Conservation (phyloP, 2,113 vertebrate species). For the Barnardius zonarius region DNA sequence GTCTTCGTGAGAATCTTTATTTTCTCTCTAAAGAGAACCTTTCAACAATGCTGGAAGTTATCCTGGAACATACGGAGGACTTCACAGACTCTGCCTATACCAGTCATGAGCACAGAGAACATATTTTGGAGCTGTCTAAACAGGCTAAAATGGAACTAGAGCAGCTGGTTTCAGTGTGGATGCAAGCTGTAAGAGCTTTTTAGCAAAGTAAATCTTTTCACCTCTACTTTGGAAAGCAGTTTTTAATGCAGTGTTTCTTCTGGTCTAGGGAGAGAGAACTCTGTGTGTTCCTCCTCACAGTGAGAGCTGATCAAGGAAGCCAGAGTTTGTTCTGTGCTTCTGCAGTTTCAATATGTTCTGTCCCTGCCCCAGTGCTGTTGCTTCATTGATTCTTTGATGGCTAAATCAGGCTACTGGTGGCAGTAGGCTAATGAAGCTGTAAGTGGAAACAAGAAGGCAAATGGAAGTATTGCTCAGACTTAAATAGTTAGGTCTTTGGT, state of each 20-base stretch:
- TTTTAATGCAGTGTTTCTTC: background rate
- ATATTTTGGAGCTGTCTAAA: slow-evolving; percentile 87
- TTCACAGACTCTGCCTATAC: slow-evolving; percentile 98
- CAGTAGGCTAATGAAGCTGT: background rate
- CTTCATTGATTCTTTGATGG: background rate
- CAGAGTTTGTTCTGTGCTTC: background rate
- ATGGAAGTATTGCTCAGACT: background rate
- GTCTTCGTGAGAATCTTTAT: slow-evolving; percentile 87
- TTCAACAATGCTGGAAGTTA: slow-evolving; percentile 81
- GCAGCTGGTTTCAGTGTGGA: slow-evolving; percentile 88
- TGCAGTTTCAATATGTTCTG: background rate
- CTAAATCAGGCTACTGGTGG: background rate
- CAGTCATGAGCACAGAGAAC: slow-evolving; percentile 93
- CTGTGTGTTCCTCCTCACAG: background rate
- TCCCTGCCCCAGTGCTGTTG: background rate
- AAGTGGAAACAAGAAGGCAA: background rate
- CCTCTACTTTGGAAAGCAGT: slow-evolving; percentile 48
- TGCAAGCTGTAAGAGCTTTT: slow-evolving; percentile 84
- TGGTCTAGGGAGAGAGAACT: background rate
- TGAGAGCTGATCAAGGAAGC: background rate
- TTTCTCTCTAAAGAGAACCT: slow-evolving; percentile 83
- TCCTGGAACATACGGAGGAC: slow-evolving; percentile 92
- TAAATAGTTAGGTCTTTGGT: background rate
- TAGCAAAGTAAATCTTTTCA: slow-evolving; percentile 65
- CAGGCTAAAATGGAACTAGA: slow-evolving; percentile 85